These are phyloP conservation scores for Caenorhabditis wallacei DNA, from an alignment of 2,888 invertebrate species.

Conservation along the genomic window DNA sequence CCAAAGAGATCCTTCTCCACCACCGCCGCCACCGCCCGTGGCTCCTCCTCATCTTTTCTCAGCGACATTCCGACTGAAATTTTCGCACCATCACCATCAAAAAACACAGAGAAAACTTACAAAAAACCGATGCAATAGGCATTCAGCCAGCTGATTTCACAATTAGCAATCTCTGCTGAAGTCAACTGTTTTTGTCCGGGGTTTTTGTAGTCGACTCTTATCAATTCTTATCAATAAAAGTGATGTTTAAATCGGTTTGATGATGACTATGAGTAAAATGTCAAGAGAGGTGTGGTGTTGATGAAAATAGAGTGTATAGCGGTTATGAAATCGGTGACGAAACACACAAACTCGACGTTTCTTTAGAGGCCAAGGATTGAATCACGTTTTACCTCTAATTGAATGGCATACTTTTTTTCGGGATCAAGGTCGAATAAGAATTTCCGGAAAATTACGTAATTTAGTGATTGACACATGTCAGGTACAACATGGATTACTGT, in stretches of 20 bases:
- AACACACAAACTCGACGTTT: neutral
- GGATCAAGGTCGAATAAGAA: too few species aligned
- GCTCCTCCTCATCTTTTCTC: conserved; percentile 24
- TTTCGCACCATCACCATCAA: neutral
- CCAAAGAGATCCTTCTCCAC: neutral
- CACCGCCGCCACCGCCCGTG: conserved; percentile 2
- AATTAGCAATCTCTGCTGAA: conserved; percentile 23
- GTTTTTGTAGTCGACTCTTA: conserved; percentile 40
- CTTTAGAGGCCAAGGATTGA: too few species aligned
- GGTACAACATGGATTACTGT: too few species aligned
- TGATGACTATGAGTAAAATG: conserved; percentile 22
- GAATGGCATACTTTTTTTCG: too few species aligned
- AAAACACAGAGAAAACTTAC: conserved; percentile 34
- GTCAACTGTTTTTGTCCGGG: neutral
- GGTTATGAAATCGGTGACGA: neutral
- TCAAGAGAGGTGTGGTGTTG: neutral
- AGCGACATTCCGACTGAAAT: conserved; percentile 40
- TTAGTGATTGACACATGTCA: too few species aligned
- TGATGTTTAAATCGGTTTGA: neutral
- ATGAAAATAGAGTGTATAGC: neutral
- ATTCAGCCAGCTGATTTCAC: conserved; percentile 6
- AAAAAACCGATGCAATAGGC: conserved; percentile 27
- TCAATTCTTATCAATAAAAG: conserved; percentile 26
- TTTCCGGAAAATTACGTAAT: too few species aligned
- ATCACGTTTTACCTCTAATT: too few species aligned